Evolutionary conservation across 2,113 vertebrate species (phyloP).

Genomic region (Scalopus aquaticus): DNA sequence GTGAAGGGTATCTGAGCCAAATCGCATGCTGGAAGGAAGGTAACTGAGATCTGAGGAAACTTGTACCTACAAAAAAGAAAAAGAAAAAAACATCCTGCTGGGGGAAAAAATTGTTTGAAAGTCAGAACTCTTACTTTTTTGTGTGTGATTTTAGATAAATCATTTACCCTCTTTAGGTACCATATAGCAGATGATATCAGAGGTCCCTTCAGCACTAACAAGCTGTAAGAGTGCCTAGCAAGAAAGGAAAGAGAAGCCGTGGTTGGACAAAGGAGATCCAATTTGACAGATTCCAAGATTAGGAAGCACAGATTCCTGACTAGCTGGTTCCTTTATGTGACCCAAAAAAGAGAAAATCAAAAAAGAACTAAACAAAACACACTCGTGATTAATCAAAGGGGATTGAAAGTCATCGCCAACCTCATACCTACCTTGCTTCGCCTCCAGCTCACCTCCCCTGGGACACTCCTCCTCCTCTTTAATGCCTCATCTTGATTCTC

Average conservation of each 20-base stretch:
- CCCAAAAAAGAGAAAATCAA: slow-evolving; percentile 34
- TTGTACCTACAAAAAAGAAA: neutral
- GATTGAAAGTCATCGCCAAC: slow-evolving; percentile 66
- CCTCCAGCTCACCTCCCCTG: slow-evolving; percentile 59
- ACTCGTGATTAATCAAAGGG: slow-evolving; percentile 67
- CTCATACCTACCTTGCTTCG: slow-evolving; percentile 54
- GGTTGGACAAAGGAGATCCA: neutral
- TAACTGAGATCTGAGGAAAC: neutral
- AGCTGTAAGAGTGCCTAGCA: neutral
- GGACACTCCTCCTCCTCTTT: slow-evolving; percentile 68
- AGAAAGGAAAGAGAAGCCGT: neutral
- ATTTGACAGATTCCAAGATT: neutral
- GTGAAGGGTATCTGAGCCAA: neutral
- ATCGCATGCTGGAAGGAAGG: neutral
- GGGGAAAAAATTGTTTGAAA: neutral
- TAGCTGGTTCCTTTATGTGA: slow-evolving; percentile 49
- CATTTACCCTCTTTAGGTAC: neutral
- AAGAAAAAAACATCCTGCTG: neutral
- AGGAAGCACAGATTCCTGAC: neutral
- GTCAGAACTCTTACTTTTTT: slow-evolving; percentile 10
- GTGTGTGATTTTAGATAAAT: neutral
- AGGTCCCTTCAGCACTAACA: neutral
- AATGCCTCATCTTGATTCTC: slow-evolving; percentile 71
- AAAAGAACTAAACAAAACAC: slow-evolving; percentile 56
- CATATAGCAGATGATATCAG: neutral